Conservation (phyloP, 2,113 vertebrate genomes). For the Gambusia affinis region DNA sequence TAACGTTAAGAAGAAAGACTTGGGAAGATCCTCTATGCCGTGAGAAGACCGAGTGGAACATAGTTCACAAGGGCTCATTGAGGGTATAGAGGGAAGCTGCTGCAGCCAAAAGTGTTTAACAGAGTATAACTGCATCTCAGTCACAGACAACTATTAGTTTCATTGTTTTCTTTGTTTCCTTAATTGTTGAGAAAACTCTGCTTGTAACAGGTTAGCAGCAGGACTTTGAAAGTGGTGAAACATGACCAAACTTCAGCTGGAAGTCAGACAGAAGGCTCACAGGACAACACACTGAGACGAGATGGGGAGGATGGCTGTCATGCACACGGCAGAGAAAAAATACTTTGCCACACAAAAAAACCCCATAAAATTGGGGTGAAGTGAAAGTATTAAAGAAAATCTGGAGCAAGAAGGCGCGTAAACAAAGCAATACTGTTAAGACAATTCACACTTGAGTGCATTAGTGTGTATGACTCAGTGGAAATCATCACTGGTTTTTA, state of each 20-base stretch:
- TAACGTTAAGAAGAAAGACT: constrained; percentile 43
- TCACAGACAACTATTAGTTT: constrained; percentile 65
- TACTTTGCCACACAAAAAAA: constrained; percentile 33
- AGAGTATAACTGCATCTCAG: constrained; percentile 59
- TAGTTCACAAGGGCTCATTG: constrained; percentile 42
- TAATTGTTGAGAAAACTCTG: constrained; percentile 48
- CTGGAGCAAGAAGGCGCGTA: constrained; percentile 41
- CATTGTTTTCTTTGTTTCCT: constrained; percentile 59
- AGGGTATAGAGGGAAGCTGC: constrained; percentile 52
- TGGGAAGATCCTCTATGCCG: constrained; percentile 47
- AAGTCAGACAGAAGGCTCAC: constrained; percentile 62
- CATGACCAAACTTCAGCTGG: constrained; percentile 72
- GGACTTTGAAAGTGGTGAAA: constrained; percentile 59
- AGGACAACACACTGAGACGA: constrained; percentile 55
- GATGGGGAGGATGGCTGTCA: constrained; percentile 48
- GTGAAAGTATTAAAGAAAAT: constrained; percentile 30
- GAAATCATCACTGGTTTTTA: constrained; percentile 62
- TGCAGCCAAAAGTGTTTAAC: constrained; percentile 54
- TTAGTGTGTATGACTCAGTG: constrained; percentile 55
- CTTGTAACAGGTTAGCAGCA: constrained; percentile 34
- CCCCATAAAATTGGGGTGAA: constrained; percentile 27
- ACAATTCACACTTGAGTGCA: constrained; percentile 61
- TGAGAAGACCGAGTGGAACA: constrained; percentile 40
- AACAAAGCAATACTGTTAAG: constrained; percentile 81
- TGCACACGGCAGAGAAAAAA: constrained; percentile 31